Conservation (phyloP, 2,888 invertebrate genomes). For the Pegoplata infirma region DNA sequence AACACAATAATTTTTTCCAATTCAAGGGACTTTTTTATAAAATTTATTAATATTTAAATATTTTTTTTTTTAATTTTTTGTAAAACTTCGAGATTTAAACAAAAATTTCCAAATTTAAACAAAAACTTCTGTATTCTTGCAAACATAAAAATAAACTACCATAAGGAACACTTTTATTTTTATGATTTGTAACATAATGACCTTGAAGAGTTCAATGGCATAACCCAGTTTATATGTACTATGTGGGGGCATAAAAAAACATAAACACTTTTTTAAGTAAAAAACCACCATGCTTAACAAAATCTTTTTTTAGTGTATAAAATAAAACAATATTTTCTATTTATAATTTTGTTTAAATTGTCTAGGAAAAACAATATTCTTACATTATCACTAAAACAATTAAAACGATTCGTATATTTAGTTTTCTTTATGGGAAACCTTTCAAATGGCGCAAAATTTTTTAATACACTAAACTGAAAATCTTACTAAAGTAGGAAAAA, state of each 20-base stretch:
- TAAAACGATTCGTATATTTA: not conserved
- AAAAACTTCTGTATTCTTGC: no score
- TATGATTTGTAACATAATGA: not conserved
- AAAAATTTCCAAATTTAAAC: no score
- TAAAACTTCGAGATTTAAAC: no score
- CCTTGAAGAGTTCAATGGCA: not conserved
- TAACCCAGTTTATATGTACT: not conserved
- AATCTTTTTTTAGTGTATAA: not conserved
- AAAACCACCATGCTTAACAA: no score
- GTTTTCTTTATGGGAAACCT: slow-evolving; percentile 49
- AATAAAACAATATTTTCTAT: not conserved
- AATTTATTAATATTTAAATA: no score
- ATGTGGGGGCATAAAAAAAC: not conserved
- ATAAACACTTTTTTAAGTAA: not conserved
- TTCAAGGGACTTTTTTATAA: no score
- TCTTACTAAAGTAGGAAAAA: slow-evolving; percentile 27
- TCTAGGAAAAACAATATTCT: no score
- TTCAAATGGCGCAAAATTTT: slow-evolving; percentile 63
- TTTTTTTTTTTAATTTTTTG: no score
- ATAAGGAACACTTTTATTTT: not conserved
- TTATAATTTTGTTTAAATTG: not conserved
- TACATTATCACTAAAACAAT: not conserved
- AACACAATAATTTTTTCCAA: no score
- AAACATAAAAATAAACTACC: not conserved
- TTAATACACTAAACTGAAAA: slow-evolving; percentile 57